Base-by-base conservation (phyloP, 1,140 invertebrate species). In the Zophobas atratus region DNA sequence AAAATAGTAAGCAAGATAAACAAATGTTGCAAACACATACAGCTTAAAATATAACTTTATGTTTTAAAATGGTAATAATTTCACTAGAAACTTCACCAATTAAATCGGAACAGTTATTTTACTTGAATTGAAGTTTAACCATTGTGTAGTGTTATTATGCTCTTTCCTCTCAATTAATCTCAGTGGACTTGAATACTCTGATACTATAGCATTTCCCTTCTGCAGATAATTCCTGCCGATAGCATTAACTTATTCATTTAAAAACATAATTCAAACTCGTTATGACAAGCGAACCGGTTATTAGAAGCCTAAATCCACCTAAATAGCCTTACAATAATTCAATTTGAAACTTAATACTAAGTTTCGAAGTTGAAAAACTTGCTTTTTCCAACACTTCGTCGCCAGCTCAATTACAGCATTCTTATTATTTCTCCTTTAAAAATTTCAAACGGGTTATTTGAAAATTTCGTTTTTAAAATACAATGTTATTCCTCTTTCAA, bases 151-250 rank as follows among this genome's bases (percentile, higher is more conserved):
- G 43, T 70, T 34, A 46, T 36, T 70, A 51, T 48, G 43, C 20
- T 72, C 46, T 43, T 71, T 71, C 46, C 36, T 71, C 70, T 53
- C 48, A 72, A 72, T 72, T 72, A 51, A 43, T 43, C 43, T 32
- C 39, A 67, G 43, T 67, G 6, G 39, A 43, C 33, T 67, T 34
- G 6, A 6, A 5, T 5, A 32, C 38, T 67, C 33, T 43, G 38
- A 63, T 41, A 41, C 38, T 35, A 57, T 20, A 20, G 36, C 35
- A 35, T 51, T 20, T 20, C 49, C n/a, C 2, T 4, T 51, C n/a
- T 51, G 2, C 3, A 20, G n/a, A 2, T 51, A 51, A 4, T 51
- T 20, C n/a, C 49, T 51, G 4, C n/a, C n/a, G 4, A 6, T 51
- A 4, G 8, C 43, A 8, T 8, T 8, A 53, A 53, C 49, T 53